These are phyloP conservation scores for Herpailurus yagouaroundi DNA, from an alignment of 2,113 vertebrate genomes.

Conservation along the genomic window DNA sequence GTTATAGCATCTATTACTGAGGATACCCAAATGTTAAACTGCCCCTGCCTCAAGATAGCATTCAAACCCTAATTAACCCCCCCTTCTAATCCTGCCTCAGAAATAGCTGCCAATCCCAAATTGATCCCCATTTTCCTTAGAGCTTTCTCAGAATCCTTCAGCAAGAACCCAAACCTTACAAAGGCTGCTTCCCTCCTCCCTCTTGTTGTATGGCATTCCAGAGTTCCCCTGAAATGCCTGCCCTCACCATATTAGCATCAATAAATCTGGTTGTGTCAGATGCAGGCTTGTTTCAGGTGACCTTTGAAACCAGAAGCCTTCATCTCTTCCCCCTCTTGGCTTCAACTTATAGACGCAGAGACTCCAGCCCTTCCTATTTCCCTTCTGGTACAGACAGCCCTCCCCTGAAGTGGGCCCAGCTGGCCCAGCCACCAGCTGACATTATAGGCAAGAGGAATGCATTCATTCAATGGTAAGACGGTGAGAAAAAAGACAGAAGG, in stretches of 20 bases:
- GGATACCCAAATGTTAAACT: background rate
- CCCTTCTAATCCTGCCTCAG: background rate
- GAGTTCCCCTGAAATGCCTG: background rate
- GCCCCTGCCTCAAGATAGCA: background rate
- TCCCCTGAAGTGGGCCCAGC: background rate
- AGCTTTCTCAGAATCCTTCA: background rate
- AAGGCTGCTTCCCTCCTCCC: background rate
- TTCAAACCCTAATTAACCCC: background rate
- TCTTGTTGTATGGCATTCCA: background rate
- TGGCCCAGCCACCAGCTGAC: background rate
- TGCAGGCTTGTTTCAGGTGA: background rate
- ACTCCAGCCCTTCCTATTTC: background rate
- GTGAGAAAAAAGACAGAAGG: background rate
- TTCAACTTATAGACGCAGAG: background rate
- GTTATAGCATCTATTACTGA: background rate
- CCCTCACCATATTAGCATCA: background rate
- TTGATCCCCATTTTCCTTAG: background rate
- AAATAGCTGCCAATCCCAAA: constrained; percentile 8
- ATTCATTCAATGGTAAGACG: background rate
- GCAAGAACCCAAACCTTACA: background rate
- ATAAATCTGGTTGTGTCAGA: background rate
- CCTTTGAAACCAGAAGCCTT: background rate
- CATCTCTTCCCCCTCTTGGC: background rate
- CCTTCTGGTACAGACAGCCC: background rate
- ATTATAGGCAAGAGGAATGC: background rate